Percentiles rank a stretch among this genome's conserved stretches.
Conservation (phyloP, 2,797 vertebrate genomes). For the Anguilla anguilla region DNA sequence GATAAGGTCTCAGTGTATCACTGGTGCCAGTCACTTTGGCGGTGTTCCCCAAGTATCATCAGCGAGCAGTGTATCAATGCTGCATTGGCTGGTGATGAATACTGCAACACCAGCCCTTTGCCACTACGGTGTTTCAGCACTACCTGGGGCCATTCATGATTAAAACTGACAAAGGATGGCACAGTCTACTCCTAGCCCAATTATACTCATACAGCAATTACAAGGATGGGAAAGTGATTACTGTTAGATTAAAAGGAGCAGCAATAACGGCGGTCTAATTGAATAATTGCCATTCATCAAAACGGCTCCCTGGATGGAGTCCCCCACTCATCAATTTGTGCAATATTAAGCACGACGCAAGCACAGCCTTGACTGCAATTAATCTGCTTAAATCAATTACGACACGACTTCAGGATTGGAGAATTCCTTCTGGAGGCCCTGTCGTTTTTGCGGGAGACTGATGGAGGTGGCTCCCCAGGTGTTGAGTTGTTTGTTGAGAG, state of each 20-base stretch:
- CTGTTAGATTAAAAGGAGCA: conserved; percentile 20
- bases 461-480: conserved; percentile 61
- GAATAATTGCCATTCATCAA: conserved; percentile 25
- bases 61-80: background rate
- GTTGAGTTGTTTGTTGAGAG: conserved; percentile 74
- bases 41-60: background rate
- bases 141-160: conserved; percentile 8
- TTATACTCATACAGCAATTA: conserved; percentile 21
- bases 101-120: background rate
- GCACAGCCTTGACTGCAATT: background rate
- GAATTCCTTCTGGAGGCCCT: background rate
- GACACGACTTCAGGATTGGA: background rate
- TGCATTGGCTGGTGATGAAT: background rate
- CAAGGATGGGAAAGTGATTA: conserved; percentile 17
- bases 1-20: background rate
- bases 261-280: conserved; percentile 3
- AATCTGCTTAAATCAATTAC: conserved; percentile 13
- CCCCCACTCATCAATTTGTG: background rate
- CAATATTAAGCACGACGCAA: background rate
- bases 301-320: background rate
- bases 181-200: background rate
- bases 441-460: conserved; percentile 20
- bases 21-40: background rate
- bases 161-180: conserved; percentile 9
- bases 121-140: background rate